phyloP scores from a whole-genome alignment of 2,888 invertebrate species.

The Cyrtodaria siliqua region DNA sequence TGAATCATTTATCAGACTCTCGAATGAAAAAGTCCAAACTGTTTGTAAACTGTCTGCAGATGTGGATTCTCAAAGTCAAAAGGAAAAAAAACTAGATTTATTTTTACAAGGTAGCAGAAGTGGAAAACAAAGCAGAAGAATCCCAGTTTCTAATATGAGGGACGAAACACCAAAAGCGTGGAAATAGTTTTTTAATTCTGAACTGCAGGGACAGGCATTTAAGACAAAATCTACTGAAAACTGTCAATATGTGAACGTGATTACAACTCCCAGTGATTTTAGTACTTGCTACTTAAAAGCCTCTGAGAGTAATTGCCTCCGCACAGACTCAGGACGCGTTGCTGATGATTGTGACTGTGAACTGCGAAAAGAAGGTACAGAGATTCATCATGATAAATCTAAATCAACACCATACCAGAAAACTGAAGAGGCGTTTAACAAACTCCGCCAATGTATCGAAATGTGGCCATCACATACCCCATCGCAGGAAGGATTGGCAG shows the following conservation, averaged over 20 bases:
- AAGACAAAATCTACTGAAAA: constrained; percentile 41
- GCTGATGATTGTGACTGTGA: constrained; percentile 63
- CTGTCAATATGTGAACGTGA: constrained; percentile 47
- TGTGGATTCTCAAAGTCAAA: constrained; percentile 38
- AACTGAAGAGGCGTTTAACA: not conserved
- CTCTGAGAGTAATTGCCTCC: constrained; percentile 31
- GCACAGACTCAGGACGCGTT: constrained; percentile 64
- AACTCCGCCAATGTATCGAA: too few species aligned
- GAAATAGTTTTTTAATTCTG: constrained; percentile 73
- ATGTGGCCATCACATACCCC: constrained; percentile 42
- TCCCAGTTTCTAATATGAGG: constrained; percentile 66
- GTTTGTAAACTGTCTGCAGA: constrained; percentile 39
- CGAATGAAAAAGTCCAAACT: constrained; percentile 9
- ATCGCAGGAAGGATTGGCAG: constrained; percentile 41
- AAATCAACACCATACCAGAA: constrained; percentile 49
- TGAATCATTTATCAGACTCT: not conserved
- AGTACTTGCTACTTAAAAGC: constrained; percentile 34
- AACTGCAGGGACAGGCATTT: constrained; percentile 44
- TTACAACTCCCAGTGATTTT: constrained; percentile 46
- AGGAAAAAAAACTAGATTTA: constrained; percentile 37
- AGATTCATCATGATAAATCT: constrained; percentile 52
- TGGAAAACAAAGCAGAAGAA: constrained; percentile 16
- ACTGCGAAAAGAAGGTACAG: constrained; percentile 25
- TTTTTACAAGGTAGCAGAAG: constrained; percentile 26
- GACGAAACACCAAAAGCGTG: constrained; percentile 72